Base-by-base conservation (phyloP, 2,113 vertebrate genomes). In the Enhydra lutris region DNA sequence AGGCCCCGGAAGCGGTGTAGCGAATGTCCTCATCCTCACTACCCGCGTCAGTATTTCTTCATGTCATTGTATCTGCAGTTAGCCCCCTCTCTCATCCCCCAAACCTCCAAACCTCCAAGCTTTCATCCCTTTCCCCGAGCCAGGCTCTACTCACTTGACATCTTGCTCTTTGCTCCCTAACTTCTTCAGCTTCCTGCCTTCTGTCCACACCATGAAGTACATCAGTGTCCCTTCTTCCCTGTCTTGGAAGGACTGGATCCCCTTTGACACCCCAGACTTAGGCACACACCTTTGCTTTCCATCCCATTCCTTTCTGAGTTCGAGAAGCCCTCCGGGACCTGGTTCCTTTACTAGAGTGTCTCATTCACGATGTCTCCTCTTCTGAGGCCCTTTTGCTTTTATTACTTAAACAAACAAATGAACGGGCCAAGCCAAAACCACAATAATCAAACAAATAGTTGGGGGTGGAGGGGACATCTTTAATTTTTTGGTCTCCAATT, bases 71-170 rank as follows among this genome's bases (percentile, higher is more conserved):
- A 7, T 59, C 67, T 52, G 12, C 3, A 5, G 1, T 42, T 21
- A 42, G 1, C 3, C 3, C 3, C 67, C 13, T 5, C 36, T 57
- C 9, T 15, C 1, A 0, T 52, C 55, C 84, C 73, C 63, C 7
- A 1, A 3, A 42, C 18, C 18, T 26, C 63, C 13, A 4, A 8
- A 11, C 23, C 67, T 21, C 34, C 36, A 67, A 55, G 45, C 31
- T 26, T 9, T 24, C 29, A 29, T 3, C 10, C 0, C 2, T 11
- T 31, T 59, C 34, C 24, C 9, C 21, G 55, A 57, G 65, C 21
- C 2, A 0, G 0, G 7, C 47, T 59, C 74, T 23, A 9, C 18
- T 47, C 2, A 0, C 5, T 15, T 69, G 14, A 21, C 26, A 5
- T 21, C 63, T 52, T 47, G 34, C 34, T 26, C 3, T 69, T 69